These are phyloP conservation scores for Heterodera schachtii DNA, from an alignment of 1,140 invertebrate genomes.

Conservation along the genomic window DNA sequence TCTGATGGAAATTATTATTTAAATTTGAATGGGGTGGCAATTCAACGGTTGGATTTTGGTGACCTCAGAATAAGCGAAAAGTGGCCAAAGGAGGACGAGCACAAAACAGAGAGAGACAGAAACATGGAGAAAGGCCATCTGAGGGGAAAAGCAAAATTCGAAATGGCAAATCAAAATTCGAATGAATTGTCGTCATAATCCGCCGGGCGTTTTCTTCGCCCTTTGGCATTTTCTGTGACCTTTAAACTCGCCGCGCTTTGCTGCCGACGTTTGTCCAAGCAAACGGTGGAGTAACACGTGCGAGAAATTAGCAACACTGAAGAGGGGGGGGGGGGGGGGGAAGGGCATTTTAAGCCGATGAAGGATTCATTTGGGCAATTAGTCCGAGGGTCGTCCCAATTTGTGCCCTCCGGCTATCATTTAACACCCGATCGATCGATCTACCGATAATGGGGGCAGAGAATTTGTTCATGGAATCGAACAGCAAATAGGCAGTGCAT, in stretches of 20 bases:
- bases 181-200: background rate
- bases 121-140: conserved; percentile 64
- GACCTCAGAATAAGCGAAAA: conserved; percentile 71
- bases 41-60: background rate
- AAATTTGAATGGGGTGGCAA: too few species aligned
- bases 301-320: conserved; percentile 58
- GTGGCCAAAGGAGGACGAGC: conserved; percentile 67
- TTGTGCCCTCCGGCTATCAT: too few species aligned
- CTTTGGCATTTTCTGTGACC: conserved; percentile 32
- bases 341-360: conserved; percentile 18
- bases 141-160: conserved; percentile 27
- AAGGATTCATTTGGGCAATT: too few species aligned
- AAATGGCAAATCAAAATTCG: background rate
- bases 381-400: too few species aligned
- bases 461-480: conserved; percentile 65
- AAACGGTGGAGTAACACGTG: conserved; percentile 64
- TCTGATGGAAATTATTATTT: background rate
- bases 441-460: conserved; percentile 14
- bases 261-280: conserved; percentile 55
- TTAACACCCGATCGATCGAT: background rate
- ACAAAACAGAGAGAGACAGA: conserved; percentile 66
- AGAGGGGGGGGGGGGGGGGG: conserved; percentile 11
- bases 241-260: conserved; percentile 61
- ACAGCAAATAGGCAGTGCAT: conserved; percentile 61
- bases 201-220: too few species aligned